Base-by-base conservation (phyloP, 2,888 invertebrate genomes). In the Drosophila trichaetosa region DNA sequence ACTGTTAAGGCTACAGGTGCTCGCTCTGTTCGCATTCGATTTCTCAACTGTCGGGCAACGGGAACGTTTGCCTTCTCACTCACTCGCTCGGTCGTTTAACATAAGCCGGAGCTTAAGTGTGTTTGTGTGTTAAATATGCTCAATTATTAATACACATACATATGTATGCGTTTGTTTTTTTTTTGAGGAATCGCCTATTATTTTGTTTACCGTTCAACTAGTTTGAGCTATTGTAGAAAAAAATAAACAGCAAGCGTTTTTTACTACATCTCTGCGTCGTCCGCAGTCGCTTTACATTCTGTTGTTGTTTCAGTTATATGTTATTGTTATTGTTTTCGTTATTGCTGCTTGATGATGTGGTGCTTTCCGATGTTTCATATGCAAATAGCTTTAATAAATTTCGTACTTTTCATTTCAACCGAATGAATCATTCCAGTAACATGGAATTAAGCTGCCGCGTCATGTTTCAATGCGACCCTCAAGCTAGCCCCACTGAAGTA, bases 181-280 rank as follows among this genome's bases (percentile, higher is more conserved):
- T 87, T 78, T 72, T 56, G 11, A 18, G 56, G 48, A 53, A 72
- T 60, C 65, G 42, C 64, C 56, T 79, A 46, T 76, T 69, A 66
- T 73, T 82, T 70, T 73, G 76, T 88, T 88, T 86, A 83, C 83
- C 89, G 83, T 88, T 83, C 63, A 73, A 70, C 83, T 77, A 76
- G 71, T 71, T 73, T 75, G 64, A 60, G 59, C 52, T 34, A 61
- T 73, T 80, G 74, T 67, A 61, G 48, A 60, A 56, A 56, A 36
- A 38, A 79, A 79, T 27, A 56, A 60, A 72, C 66, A 31, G 49
- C 63, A 33, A 68, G 34, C 53, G 38, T 57, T 66, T 69, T 66
- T 36, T 67, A 34, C 60, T 73, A 51, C 59, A 53, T 61, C 58
- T 40, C 51, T 21, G 31, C 65, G 56, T 68, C 63, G 56, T 51